Percentiles rank a stretch among this genome's conserved stretches.
Evolutionary conservation across 2,888 invertebrate genomes (phyloP).

Genomic region (Drosophila neotestacea): DNA sequence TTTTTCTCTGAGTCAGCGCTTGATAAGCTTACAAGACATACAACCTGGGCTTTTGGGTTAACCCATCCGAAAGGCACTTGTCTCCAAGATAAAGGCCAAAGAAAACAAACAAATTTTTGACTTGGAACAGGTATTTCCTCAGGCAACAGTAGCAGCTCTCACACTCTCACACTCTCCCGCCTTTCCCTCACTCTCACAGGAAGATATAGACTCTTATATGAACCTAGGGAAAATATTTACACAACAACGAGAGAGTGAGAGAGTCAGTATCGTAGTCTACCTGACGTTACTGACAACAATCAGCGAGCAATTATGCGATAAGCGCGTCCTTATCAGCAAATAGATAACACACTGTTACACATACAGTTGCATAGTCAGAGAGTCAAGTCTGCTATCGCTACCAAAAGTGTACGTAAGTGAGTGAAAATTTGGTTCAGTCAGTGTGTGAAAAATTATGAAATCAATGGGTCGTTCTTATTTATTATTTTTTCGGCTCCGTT

Average conservation of each 20-base stretch:
- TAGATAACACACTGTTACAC: conserved; percentile 55
- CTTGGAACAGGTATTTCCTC: conserved; percentile 6
- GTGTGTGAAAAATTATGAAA: conserved; percentile 68
- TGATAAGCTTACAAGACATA: conserved; percentile 49
- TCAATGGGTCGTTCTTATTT: conserved; percentile 34
- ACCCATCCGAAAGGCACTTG: conserved; percentile 35
- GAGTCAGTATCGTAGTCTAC: conserved; percentile 44
- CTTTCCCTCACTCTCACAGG: neutral
- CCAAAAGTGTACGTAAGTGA: neutral
- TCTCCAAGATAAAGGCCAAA: conserved; percentile 45
- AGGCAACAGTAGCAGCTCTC: conserved; percentile 35
- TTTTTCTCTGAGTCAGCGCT: conserved; percentile 24
- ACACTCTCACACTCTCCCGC: neutral
- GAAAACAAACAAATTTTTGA: conserved; percentile 45
- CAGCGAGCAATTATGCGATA: conserved; percentile 73
- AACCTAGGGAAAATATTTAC: conserved; percentile 30
- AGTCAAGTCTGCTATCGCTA: neutral
- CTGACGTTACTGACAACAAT: conserved; percentile 71
- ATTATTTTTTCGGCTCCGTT: conserved; percentile 51
- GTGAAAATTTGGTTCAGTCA: conserved; percentile 20
- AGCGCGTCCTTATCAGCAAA: conserved; percentile 66
- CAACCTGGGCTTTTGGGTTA: conserved; percentile 40
- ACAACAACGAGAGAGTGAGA: conserved; percentile 19
- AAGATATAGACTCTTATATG: neutral
- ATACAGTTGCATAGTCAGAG: conserved; percentile 3